Evolutionary conservation across 2,113 vertebrate species (phyloP).

Genomic region (Silurus meridionalis): DNA sequence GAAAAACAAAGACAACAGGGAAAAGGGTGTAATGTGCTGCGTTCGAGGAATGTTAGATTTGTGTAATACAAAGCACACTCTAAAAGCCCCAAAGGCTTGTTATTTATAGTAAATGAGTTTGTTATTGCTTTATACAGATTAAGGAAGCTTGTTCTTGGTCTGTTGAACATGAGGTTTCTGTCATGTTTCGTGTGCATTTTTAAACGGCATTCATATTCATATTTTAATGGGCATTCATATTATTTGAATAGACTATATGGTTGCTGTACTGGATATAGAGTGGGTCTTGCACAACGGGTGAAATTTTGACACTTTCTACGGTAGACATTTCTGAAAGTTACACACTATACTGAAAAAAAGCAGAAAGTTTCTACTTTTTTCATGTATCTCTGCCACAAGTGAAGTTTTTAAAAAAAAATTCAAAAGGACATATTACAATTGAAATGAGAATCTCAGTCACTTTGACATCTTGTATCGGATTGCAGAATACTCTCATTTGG

Average conservation of each 20-base stretch:
- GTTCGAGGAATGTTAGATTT: background rate
- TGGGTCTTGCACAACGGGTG: background rate
- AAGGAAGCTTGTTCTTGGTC: background rate
- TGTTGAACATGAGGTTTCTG: background rate
- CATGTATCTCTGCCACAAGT: background rate
- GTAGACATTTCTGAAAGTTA: background rate
- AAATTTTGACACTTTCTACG: background rate
- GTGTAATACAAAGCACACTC: background rate
- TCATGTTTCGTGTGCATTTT: background rate
- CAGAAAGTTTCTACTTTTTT: background rate
- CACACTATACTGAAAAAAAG: background rate
- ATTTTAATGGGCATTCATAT: background rate
- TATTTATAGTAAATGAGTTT: slow-evolving; percentile 27
- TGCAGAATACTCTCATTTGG: too few species aligned
- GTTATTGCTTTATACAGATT: background rate
- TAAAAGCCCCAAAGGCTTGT: background rate
- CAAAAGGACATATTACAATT: too few species aligned
- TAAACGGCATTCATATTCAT: background rate
- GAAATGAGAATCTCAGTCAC: too few species aligned
- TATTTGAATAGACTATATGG: background rate
- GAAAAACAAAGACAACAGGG: background rate
- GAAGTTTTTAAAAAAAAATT: too few species aligned
- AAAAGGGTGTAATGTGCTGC: background rate
- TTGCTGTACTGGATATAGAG: background rate
- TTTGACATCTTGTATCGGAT: too few species aligned